Evolutionary conservation across 2,797 vertebrate species (phyloP).

Genomic region (Xerus rutilus): DNA sequence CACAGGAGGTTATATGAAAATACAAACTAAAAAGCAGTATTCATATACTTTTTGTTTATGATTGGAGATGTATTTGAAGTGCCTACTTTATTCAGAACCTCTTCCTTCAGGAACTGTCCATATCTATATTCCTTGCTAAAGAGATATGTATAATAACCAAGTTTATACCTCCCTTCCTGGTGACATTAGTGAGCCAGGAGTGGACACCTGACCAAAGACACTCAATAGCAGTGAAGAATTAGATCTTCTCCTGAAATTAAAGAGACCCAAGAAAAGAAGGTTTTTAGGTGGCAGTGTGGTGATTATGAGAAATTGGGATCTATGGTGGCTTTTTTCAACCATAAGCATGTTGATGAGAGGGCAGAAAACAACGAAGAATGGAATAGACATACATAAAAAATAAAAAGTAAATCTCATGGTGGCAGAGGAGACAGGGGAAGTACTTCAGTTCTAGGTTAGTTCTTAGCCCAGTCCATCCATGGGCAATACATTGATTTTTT

Average conservation of each 20-base stretch:
- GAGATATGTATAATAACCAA: neutral
- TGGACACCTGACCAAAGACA: neutral
- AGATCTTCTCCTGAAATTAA: slow-evolving; percentile 9
- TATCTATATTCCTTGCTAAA: neutral
- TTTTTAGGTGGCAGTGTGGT: neutral
- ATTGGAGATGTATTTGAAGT: neutral
- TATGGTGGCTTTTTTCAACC: neutral
- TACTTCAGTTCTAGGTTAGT: neutral
- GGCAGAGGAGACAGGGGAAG: neutral
- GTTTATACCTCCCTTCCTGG: neutral
- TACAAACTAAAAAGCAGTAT: neutral
- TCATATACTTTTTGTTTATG: neutral
- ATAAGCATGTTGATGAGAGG: neutral
- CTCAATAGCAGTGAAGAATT: neutral
- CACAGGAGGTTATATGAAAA: slow-evolving; percentile 35
- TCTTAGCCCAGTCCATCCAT: neutral
- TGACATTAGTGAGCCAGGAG: neutral
- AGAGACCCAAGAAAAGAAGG: neutral
- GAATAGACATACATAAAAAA: neutral
- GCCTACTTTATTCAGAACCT: neutral
- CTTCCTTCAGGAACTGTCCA: neutral
- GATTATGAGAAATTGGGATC: neutral
- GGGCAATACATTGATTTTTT: neutral
- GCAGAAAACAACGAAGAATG: neutral
- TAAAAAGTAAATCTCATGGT: neutral